These are phyloP conservation scores for Orycteropus afer DNA, from an alignment of 2,113 vertebrate genomes.

Conservation along the genomic window DNA sequence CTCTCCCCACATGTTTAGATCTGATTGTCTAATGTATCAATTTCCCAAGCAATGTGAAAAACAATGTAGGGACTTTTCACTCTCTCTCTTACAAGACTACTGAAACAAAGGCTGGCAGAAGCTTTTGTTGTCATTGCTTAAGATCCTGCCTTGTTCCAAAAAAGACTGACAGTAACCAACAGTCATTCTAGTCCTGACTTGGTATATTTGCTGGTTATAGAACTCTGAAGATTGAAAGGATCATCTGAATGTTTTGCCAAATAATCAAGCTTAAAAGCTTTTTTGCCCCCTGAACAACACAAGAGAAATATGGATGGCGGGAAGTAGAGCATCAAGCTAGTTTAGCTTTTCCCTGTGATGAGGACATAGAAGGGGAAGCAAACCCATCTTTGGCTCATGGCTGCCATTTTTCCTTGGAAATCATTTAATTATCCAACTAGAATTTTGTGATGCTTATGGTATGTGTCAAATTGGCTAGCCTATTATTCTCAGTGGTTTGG, in stretches of 20 bases:
- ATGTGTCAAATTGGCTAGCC: background rate
- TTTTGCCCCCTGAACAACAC: background rate
- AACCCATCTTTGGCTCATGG: background rate
- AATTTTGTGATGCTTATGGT: background rate
- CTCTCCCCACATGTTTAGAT: background rate
- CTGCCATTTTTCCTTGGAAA: background rate
- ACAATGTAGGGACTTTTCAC: constrained; percentile 25
- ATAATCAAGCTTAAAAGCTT: background rate
- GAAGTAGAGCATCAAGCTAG: background rate
- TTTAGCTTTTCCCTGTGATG: background rate
- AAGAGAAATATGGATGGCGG: background rate
- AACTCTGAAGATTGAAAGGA: background rate
- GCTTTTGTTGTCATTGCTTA: background rate
- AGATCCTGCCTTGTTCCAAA: background rate
- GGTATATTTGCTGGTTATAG: background rate
- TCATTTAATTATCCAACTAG: background rate
- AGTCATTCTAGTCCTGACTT: background rate
- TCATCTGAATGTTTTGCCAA: background rate
- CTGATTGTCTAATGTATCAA: background rate
- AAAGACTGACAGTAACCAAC: background rate
- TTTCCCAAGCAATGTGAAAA: constrained; percentile 11
- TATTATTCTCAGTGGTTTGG: background rate
- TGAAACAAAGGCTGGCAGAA: background rate
- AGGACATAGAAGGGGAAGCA: background rate
- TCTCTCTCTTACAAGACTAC: background rate